Evolutionary conservation across 2,888 invertebrate species (phyloP).

Genomic region (Portevinia maculata): DNA sequence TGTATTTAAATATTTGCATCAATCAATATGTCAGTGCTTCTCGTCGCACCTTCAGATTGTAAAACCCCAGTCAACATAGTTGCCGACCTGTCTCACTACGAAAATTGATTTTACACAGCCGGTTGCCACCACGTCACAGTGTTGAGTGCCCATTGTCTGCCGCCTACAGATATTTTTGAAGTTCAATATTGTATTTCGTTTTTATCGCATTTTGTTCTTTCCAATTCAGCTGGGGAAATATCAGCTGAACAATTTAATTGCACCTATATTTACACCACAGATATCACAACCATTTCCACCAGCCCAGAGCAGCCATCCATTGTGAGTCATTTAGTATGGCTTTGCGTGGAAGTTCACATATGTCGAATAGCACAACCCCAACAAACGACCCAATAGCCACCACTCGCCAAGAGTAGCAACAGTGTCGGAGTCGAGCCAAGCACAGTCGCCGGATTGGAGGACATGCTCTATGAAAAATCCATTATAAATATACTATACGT

Average conservation of each 20-base stretch:
- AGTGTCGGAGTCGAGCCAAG: conserved; percentile 37
- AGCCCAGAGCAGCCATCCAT: conserved; percentile 18
- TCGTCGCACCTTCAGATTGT: conserved; percentile 27
- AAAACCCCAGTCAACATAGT: conserved; percentile 3
- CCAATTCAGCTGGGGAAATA: conserved; percentile 56
- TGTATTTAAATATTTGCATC: conserved; percentile 27
- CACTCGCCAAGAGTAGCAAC: conserved; percentile 51
- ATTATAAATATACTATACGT: conserved; percentile 41
- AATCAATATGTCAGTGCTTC: conserved; percentile 24
- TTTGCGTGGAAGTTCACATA: conserved; percentile 44
- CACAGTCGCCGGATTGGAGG: conserved; percentile 10
- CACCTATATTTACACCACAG: conserved; percentile 71
- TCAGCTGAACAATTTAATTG: conserved; percentile 71
- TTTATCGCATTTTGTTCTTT: conserved; percentile 32
- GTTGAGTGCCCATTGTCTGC: conserved; percentile 71
- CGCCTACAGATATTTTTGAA: conserved; percentile 68
- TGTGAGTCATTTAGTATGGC: conserved; percentile 52
- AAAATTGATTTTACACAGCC: conserved; percentile 59
- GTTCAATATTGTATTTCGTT: conserved; percentile 70
- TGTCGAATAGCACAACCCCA: conserved; percentile 68
- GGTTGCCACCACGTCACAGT: conserved; percentile 44
- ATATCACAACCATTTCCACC: conserved; percentile 5
- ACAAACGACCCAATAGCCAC: conserved; percentile 15
- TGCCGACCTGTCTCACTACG: conserved; percentile 33
- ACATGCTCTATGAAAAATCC: conserved; percentile 58